Conservation (phyloP, 2,113 vertebrate genomes). For the Lampris incognitus region DNA sequence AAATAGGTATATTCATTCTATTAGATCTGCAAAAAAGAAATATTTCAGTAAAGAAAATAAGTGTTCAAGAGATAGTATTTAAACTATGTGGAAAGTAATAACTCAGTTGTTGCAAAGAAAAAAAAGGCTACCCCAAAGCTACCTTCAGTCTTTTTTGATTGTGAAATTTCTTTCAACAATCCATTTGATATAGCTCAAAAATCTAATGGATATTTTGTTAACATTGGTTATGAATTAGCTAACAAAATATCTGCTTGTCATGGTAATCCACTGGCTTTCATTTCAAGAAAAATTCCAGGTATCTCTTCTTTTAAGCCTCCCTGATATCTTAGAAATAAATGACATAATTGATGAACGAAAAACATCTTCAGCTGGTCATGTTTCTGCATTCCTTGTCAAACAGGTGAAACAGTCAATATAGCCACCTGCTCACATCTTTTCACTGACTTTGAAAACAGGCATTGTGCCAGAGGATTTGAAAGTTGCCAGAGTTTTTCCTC, state of each 20-base stretch:
- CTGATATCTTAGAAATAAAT: too few species aligned
- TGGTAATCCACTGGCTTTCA: slow-evolving; percentile 11
- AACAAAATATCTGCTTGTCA: slow-evolving; percentile 4
- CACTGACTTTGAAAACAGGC: too few species aligned
- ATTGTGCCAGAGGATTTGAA: too few species aligned
- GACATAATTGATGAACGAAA: too few species aligned
- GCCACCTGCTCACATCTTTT: too few species aligned
- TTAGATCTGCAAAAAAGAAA: neutral
- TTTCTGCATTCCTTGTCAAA: too few species aligned
- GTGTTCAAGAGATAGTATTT: neutral
- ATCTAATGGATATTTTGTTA: neutral
- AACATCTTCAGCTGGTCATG: too few species aligned
- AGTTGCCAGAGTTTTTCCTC: too few species aligned
- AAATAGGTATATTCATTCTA: neutral
- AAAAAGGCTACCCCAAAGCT: slow-evolving; percentile 6
- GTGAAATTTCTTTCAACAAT: slow-evolving; percentile 2
- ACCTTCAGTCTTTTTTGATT: slow-evolving; percentile 14
- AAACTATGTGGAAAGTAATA: neutral
- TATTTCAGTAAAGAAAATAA: neutral
- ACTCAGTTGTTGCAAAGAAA: slow-evolving; percentile 1
- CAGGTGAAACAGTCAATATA: too few species aligned
- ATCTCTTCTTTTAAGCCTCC: neutral
- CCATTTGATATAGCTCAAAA: neutral
- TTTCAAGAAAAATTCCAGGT: slow-evolving; percentile 9
- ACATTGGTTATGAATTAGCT: too few species aligned